Base-by-base conservation (phyloP, 2,797 vertebrate genomes). In the Notamacropus eugenii region DNA sequence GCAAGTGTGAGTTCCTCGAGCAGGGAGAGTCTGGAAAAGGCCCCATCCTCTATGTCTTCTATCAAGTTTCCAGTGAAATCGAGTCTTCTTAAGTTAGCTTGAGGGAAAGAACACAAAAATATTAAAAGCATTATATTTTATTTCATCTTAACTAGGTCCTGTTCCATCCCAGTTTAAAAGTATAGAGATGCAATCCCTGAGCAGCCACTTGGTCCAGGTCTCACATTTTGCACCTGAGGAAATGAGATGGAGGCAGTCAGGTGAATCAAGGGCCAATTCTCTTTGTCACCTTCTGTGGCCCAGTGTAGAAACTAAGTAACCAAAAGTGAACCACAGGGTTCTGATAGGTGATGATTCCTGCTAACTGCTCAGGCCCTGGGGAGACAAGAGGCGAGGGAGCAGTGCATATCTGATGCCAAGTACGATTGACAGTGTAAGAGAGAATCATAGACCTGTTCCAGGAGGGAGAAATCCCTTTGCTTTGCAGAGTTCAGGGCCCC, bases 41-140 rank as follows among this genome's bases (percentile, higher is more conserved):
- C 99, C 22, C 99, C 99, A 0, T 99, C 99, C 98, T 99, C 99
- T 97, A 99, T 99, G 98, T 99, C 99, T 95, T 99, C 99, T 98
- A 99, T 99, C 92, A 99, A 87, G 97, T 99, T 99, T 97, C 99
- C 99, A 29, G 99, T 99, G 95, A 99, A 99, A 98, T 99, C 99
- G 54, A 99, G 99, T 98, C 99, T 99, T 98, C 98, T 99, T 98
- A 99, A 98, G 96, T 99, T 99, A 97, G 99, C 99, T 99, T 98
- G 95, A 92, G 55, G 94, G 1, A 96, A 95, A 97, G 97, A 95
- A 92, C 56, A 96, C 3, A 97, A 95, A 97, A 96, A 91, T 97
- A 96, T 96, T 96, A 13, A 0, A 14, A 97, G 22, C 96, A 90
- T 50, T 92, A 14, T 54, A 4, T 95, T 94, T 58, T 11, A 34